Conservation (phyloP, 1,140 invertebrate species). For the Apocrypta bakeri region DNA sequence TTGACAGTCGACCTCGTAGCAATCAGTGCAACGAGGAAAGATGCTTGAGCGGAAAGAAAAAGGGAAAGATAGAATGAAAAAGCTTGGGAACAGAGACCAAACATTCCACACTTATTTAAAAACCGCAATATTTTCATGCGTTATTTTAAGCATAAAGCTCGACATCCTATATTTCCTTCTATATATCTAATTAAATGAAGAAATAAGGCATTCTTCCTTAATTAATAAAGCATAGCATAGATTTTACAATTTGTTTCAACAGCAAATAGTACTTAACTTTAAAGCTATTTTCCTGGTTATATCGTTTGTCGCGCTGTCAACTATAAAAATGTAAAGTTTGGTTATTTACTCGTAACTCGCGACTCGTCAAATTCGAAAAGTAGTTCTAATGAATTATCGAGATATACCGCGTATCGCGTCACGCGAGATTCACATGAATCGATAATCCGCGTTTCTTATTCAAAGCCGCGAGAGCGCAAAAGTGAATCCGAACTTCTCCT, state of each 20-base stretch:
- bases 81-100: background rate
- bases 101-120: background rate
- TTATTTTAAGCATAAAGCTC: background rate
- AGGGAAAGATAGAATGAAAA: background rate
- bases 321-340: background rate
- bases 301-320: background rate
- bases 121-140: background rate
- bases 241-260: background rate
- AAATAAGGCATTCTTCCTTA: no score
- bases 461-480: background rate
- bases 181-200: no score
- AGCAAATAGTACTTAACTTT: background rate
- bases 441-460: background rate
- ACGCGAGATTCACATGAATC: background rate
- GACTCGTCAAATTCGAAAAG: background rate
- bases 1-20: slow-evolving; percentile 1
- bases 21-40: slow-evolving; percentile 4
- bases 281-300: background rate
- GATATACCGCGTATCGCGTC: background rate
- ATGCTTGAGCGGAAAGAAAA: background rate
- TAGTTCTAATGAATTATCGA: background rate
- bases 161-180: no score
- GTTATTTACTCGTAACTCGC: background rate
- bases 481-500: background rate
- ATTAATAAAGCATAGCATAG: background rate